A percentile compares a stretch with the other conserved stretches of the same genome.
Evolutionary conservation across 1,140 invertebrate species (phyloP).

Genomic region (Drosophila nasuta): DNA sequence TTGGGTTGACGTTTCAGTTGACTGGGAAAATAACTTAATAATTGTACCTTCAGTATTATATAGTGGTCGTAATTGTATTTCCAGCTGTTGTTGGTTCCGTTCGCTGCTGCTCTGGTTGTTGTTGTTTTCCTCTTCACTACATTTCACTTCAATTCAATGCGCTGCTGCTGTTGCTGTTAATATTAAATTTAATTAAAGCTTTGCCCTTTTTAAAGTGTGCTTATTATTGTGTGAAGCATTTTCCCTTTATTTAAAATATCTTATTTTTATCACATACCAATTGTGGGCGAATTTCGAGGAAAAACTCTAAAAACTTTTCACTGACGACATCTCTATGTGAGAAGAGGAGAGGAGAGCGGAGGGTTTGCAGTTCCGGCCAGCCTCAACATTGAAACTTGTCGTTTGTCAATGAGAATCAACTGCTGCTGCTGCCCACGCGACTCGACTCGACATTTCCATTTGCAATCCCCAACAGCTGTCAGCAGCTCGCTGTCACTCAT

Average conservation of each 20-base stretch:
- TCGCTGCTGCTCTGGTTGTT: neutral
- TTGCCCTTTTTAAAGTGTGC: conserved; percentile 27
- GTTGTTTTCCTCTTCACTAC: conserved; percentile 47
- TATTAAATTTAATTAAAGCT: conserved; percentile 38
- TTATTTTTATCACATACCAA: neutral
- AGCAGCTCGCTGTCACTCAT: conserved; percentile 70
- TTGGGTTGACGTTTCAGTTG: neutral
- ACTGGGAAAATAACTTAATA: conserved; percentile 39
- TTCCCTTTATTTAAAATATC: neutral
- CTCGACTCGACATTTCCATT: conserved; percentile 57
- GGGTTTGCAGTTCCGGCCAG: conserved; percentile 8
- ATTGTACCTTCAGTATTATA: conserved; percentile 19
- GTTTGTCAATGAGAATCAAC: conserved; percentile 25
- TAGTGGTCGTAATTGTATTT: conserved; percentile 37
- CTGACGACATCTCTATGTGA: neutral
- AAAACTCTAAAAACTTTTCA: neutral
- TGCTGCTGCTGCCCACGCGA: conserved; percentile 3
- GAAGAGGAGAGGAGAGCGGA: neutral
- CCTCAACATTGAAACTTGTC: conserved; percentile 21
- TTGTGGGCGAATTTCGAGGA: neutral
- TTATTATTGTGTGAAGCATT: conserved; percentile 19
- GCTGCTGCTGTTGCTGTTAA: neutral
- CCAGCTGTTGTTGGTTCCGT: conserved; percentile 31
- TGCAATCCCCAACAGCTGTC: conserved; percentile 55
- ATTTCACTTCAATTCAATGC: conserved; percentile 5